phyloP scores from a whole-genome alignment of 1,140 invertebrate species.

The Samia ricini region DNA sequence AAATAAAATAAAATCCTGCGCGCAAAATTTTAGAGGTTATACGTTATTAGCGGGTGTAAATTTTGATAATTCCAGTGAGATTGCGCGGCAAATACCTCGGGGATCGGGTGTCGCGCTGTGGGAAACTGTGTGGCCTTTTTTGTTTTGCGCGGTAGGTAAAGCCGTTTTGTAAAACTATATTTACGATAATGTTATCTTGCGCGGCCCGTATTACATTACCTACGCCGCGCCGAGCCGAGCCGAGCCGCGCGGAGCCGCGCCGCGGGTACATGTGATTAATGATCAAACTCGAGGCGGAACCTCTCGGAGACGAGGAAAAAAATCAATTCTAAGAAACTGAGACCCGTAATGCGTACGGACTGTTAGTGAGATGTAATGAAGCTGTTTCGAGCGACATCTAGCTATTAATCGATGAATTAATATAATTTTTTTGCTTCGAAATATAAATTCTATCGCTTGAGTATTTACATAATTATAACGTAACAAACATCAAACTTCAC shows the following conservation, averaged over 20 bases:
- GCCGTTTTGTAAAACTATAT: slow-evolving; percentile 60
- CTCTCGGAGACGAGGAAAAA: slow-evolving; percentile 27
- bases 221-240: too few species aligned
- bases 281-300: slow-evolving; percentile 38
- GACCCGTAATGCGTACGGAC: slow-evolving; percentile 19
- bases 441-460: too few species aligned
- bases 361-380: slow-evolving; percentile 48
- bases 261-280: slow-evolving; percentile 47
- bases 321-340: slow-evolving; percentile 42
- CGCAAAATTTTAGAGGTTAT: slow-evolving; percentile 10
- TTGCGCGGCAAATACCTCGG: slow-evolving; percentile 44
- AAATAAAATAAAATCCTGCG: not conserved
- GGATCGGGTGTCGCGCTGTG: slow-evolving; percentile 49
- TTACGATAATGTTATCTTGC: slow-evolving; percentile 64
- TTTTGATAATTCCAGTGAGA: slow-evolving; percentile 61
- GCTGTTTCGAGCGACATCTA: slow-evolving; percentile 34
- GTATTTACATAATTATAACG: too few species aligned
- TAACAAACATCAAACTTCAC: too few species aligned
- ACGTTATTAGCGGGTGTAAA: slow-evolving; percentile 50
- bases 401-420: not conserved
- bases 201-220: slow-evolving; percentile 63
- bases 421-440: not conserved
- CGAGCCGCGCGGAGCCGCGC: too few species aligned
- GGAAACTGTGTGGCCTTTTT: slow-evolving; percentile 34
- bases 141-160: slow-evolving; percentile 38